Evolutionary conservation across 2,113 vertebrate genomes (phyloP), one percentile per base, ranked within the genome.

Genomic region (Dryoscopus gambensis): DNA sequence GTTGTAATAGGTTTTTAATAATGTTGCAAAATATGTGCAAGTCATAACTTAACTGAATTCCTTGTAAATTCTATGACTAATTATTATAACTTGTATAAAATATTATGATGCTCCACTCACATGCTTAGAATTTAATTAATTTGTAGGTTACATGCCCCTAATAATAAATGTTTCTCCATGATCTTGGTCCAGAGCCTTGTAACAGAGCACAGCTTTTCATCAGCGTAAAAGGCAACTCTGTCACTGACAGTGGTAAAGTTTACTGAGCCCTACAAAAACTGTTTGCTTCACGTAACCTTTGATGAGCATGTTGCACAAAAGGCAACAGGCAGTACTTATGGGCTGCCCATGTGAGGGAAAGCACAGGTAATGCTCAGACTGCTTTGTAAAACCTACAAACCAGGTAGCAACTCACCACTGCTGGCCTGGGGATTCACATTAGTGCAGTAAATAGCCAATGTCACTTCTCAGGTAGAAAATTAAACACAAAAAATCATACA

Each of bases 1-100:
- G 52, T 81, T 93, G 47, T 63, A 86, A 80, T 11, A 77, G 55
- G 24, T 68, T 95, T 94, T 73, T 42, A 47, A 47, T 84, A 92
- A 73, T 5, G 6, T 60, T 74, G 10, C 59, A 74, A 76, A 81
- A 63, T 90, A 93, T 27, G 37, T 9, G 7, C 28, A 65, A 88
- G 59, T 80, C 7, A 2, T 70, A 76, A 77, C 49, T 73, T 64
- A 71, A 68, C 53, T 86, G 63, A 81, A 75, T 75, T 86, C 59
- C 75, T 71, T 90, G 68, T 62, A 81, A 71, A 56, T 86, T 93
- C 75, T 56, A 67, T 49, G 39, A 75, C 52, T 67, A 78, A 76
- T 90, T 90, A 90, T 86, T 86, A 74, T 39, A 88, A 60, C 33
- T 55, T 52, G n/a, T 64, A 70, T 81, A 86, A 96, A 96, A 96